These are phyloP conservation scores for Ophthalmolycus amberensis DNA, from an alignment of 2,113 vertebrate genomes.

Conservation along the genomic window DNA sequence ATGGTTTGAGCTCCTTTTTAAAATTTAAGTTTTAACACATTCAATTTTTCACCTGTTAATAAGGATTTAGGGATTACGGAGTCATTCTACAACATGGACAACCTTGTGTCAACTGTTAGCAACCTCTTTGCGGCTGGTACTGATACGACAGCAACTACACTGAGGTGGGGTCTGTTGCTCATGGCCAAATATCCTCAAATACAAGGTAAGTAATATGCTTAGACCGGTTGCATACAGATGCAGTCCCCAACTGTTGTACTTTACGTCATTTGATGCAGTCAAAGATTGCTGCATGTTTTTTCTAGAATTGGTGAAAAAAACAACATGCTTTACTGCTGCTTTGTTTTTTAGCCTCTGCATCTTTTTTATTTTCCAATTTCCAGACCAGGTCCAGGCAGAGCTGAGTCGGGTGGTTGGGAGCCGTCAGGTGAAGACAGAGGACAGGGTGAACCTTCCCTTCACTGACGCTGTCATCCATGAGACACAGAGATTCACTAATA, in stretches of 20 bases:
- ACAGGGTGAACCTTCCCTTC: constrained; percentile 76
- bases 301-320: background rate
- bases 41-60: background rate
- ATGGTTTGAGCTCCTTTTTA: background rate
- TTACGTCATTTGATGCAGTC: too few species aligned
- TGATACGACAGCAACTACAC: background rate
- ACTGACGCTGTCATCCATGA: constrained; percentile 82
- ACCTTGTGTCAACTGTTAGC: background rate
- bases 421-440: constrained; percentile 60
- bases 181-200: constrained; percentile 5
- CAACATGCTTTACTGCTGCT: background rate
- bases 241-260: too few species aligned
- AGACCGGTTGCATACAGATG: background rate
- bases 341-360: background rate
- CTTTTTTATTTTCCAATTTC: background rate
- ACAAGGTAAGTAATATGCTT: background rate
- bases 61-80: background rate
- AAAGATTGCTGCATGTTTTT: too few species aligned
- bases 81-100: background rate
- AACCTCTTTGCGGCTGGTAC: constrained; percentile 3
- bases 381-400: constrained; percentile 78
- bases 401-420: constrained; percentile 71
- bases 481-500: constrained; percentile 72
- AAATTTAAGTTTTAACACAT: background rate
- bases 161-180: background rate